A percentile compares a stretch with the other conserved stretches of the same genome.
Conservation (phyloP, 2,888 invertebrate genomes). For the Falcaria lacertinaria region DNA sequence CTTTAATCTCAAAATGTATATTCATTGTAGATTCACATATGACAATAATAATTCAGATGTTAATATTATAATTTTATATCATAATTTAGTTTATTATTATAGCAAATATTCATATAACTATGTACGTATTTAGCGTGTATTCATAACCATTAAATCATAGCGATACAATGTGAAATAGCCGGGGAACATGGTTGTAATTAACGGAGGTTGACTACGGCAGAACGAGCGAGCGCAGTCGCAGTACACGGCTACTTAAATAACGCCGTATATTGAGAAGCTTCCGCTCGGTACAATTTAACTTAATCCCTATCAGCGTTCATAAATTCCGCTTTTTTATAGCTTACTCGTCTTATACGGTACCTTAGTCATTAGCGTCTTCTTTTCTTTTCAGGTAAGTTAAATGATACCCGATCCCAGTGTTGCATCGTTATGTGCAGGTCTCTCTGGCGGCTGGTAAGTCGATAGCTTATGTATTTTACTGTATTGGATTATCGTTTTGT, state of each 20-base stretch:
- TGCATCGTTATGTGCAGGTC: constrained; percentile 11
- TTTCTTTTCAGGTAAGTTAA: constrained; percentile 51
- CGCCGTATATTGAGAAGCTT: constrained; percentile 23
- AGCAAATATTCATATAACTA: neutral
- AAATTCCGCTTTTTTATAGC: constrained; percentile 29
- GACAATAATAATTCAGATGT: too few relatives aligned
- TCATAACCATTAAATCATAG: neutral
- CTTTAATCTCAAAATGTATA: too few relatives aligned
- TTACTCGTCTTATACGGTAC: constrained; percentile 26
- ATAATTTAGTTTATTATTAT: too few relatives aligned
- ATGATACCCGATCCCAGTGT: constrained; percentile 11
- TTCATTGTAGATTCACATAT: too few relatives aligned
- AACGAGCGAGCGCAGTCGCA: neutral
- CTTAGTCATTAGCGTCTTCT: constrained; percentile 28
- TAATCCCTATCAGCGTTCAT: constrained; percentile 26
- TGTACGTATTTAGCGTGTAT: neutral
- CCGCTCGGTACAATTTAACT: constrained; percentile 26
- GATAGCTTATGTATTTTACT: neutral
- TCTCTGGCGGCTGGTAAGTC: constrained; percentile 5
- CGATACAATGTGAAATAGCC: neutral
- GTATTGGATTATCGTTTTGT: neutral
- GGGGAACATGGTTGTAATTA: neutral
- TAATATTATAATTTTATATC: too few relatives aligned
- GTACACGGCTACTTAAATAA: constrained; percentile 5
- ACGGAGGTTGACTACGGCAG: neutral